Base-by-base conservation (phyloP, 2,113 vertebrate species). In the Haliaeetus leucogaster region DNA sequence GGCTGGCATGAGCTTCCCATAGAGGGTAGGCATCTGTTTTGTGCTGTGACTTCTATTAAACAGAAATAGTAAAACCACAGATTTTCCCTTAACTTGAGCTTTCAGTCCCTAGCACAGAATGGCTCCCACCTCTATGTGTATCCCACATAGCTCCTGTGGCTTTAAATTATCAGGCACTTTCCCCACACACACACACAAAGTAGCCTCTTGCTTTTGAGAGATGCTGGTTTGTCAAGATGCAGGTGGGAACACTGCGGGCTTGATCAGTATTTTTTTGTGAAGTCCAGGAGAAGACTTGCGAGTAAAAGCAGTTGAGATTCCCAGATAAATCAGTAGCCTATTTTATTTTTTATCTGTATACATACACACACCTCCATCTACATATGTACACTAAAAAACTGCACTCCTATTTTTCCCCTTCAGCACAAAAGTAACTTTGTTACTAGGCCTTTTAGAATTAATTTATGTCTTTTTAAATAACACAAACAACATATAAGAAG, bases 311-410 rank as follows among this genome's bases (percentile, higher is more conserved):
- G 55, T 1, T 27, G 16, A 76, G 27, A 48, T 47, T 72, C 58
- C 58, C 29, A 40, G 20, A 40, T 34, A 52, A 45, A 70, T 34
- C 34, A 13, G 43, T 36, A 66, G 34, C 58, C 32, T 34, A 11
- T 43, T 76, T 56, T 18, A 7, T 47, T 40, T 55, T 14, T 55
- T 15, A 10, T 36, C 5, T 50, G 45, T 15, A 20, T 3, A 26
- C 2, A 62, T 7, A 63, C 11, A 71, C 11, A 47, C 7, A 21
- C 0, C 0, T 6, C 23, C 15, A 20, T 11, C 32, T 45, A 11
- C 30, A 10, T 12, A 29, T 3, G 7, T 10, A 17, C 16, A 53
- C 36, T 29, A 32, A 40, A 22, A 86, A 27, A 5, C 50, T 23
- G 17, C n/a, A 40, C 62, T 74, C 26, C 52, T 50, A 1, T 7